phyloP scores from a whole-genome alignment of 2,888 invertebrate species.

The Andrena minutula region DNA sequence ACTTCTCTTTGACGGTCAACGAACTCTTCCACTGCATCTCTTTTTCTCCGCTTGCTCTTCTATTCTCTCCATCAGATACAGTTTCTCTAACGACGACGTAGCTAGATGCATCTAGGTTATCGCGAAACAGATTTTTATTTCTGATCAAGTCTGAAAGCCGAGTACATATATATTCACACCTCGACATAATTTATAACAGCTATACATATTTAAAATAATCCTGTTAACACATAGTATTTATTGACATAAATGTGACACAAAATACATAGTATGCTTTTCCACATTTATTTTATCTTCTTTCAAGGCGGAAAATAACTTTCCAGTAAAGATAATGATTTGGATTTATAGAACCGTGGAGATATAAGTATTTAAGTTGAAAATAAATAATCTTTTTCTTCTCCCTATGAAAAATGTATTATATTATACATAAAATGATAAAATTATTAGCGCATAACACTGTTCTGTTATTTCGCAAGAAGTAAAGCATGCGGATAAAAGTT shows the following conservation, averaged over 20 bases:
- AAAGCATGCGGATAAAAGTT: neutral
- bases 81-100: constrained; percentile 38
- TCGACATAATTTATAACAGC: neutral
- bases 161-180: neutral
- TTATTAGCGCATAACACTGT: neutral
- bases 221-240: neutral
- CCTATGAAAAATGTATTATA: too few relatives aligned
- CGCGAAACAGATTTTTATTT: constrained; percentile 26
- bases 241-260: neutral
- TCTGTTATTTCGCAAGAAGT: neutral
- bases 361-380: neutral
- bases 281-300: neutral
- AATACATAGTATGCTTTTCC: neutral
- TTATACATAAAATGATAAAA: too few relatives aligned
- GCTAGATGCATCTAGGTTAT: constrained; percentile 49
- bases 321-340: too few relatives aligned
- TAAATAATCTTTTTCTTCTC: neutral
- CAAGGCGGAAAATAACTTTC: too few relatives aligned
- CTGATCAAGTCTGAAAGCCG: neutral
- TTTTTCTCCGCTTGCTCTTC: constrained; percentile 39
- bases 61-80: constrained; percentile 45
- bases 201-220: neutral
- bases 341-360: too few relatives aligned
- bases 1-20: constrained; percentile 67
- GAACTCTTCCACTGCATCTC: constrained; percentile 59